These are phyloP conservation scores for Festucalex cinctus DNA, from an alignment of 2,113 vertebrate species.

Conservation along the genomic window DNA sequence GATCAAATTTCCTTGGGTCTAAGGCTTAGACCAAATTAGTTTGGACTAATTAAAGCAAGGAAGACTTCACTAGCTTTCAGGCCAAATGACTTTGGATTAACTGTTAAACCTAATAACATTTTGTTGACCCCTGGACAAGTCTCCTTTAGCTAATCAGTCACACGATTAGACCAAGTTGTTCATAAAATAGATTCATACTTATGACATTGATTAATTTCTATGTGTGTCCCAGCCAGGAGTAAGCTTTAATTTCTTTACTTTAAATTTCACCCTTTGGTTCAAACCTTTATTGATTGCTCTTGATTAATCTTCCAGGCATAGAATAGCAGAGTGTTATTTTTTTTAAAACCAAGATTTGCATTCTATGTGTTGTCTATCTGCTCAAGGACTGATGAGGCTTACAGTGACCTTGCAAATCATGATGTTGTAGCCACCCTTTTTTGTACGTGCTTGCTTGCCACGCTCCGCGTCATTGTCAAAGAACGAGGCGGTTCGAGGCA, in stretches of 20 bases:
- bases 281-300: neutral
- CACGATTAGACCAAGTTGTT: neutral
- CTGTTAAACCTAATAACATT: neutral
- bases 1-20: too few species aligned
- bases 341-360: too few species aligned
- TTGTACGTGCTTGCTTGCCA: constrained; percentile 11
- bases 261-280: constrained; percentile 2
- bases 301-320: neutral
- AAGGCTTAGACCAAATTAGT: too few species aligned
- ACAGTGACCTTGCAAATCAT: constrained; percentile 4
- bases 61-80: too few species aligned
- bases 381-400: neutral
- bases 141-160: neutral
- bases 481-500: constrained; percentile 12
- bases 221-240: neutral
- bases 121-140: neutral
- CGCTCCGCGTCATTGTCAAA: constrained; percentile 33
- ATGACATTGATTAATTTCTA: neutral
- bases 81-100: neutral
- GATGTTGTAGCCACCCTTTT: constrained; percentile 4
- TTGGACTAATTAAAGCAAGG: too few species aligned
- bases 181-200: neutral
- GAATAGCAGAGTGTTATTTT: neutral
- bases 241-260: neutral
- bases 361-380: neutral